These are phyloP conservation scores for Ceraclea dissimilis DNA, from an alignment of 2,888 invertebrate species.

Conservation along the genomic window DNA sequence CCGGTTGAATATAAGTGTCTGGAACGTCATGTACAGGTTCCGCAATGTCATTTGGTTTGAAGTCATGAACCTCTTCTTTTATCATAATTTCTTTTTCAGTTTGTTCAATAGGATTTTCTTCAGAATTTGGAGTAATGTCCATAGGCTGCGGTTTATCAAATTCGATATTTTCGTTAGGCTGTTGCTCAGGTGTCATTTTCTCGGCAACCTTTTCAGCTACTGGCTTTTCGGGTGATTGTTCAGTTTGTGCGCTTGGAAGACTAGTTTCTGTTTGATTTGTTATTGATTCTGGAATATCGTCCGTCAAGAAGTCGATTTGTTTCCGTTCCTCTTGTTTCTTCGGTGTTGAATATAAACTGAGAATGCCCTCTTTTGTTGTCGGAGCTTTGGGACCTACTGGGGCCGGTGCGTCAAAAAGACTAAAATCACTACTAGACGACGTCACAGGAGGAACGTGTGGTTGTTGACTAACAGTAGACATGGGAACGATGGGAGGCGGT, in stretches of 20 bases:
- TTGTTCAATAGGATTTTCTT: slow-evolving; percentile 20
- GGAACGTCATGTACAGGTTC: slow-evolving; percentile 6
- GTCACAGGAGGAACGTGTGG: slow-evolving; percentile 22
- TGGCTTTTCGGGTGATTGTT: slow-evolving; percentile 1
- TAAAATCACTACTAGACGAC: slow-evolving; percentile 39
- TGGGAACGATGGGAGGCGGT: slow-evolving; percentile 31
- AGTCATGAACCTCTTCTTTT: slow-evolving; percentile 6
- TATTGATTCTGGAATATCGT: slow-evolving; percentile 40
- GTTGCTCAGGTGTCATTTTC: slow-evolving; percentile 21
- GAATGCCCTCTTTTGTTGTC: slow-evolving; percentile 53
- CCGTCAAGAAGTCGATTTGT: slow-evolving; percentile 52
- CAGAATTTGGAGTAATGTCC: slow-evolving; percentile 21
- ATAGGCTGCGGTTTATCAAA: slow-evolving; percentile 25
- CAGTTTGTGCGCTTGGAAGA: slow-evolving; percentile 3
- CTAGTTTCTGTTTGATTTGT: slow-evolving; percentile 26
- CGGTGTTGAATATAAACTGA: slow-evolving; percentile 49
- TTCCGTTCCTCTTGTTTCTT: slow-evolving; percentile 36
- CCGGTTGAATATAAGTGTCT: slow-evolving; percentile 8
- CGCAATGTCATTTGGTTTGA: slow-evolving; percentile 5
- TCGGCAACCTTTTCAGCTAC: background rate
- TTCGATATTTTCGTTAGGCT: slow-evolving; percentile 19
- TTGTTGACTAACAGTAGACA: slow-evolving; percentile 29
- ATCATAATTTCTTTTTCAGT: slow-evolving; percentile 31
- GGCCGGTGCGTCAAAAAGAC: slow-evolving; percentile 52
- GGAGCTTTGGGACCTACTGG: slow-evolving; percentile 39